Evolutionary conservation across 35 echinoderm and acorn worm species (phyloP), one percentile per base, ranked within the genome.

Genomic region (Lytechinus variegatus): DNA sequence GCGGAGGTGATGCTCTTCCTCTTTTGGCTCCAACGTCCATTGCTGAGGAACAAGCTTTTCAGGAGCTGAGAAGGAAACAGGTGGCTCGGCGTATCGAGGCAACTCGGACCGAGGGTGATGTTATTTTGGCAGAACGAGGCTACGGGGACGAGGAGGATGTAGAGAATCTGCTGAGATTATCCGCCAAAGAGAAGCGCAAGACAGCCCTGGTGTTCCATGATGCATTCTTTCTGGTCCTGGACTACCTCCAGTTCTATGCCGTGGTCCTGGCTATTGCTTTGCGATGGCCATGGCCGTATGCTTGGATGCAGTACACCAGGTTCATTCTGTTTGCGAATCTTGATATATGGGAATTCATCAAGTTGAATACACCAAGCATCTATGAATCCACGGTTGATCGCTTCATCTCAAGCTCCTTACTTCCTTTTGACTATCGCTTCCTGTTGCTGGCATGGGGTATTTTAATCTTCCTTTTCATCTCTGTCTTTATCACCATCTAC

Each of bases 261-360:
- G 55, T 98, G 55, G 95, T 99, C 9, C 93, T 97, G 94, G 88
- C 98, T 51, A 95, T 98, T 52, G 96, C 98, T 1, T 9, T 99
- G 27, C 95, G 98, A 4, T 98, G 98, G 97, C 96, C 98, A 4
- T 99, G 98, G 98, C 98, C 98, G 6, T 95, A 96, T 66, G 89
- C 96, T n/a, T 98, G 97, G 97, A 53, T 97, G n/a, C 86, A 96
- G 33, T 27, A 94, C 28, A 97, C 97, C 28, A 61, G 97, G 13
- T 99, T 97, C 92, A 53, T 95, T 16, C 95, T 99, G 55, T 91
- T 98, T 52, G 92, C 95, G 55, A 99, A 99, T 86, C 86, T 99
- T 6, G 98, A 99, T 87, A 89, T 99, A n/a, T 99, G 98, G 98
- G 98, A 99, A 86, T 96, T 99, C 56, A 27, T 97, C 11, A 99